Evolutionary conservation across 37 sponge, comb jelly and placozoan genomes (phyloP).

Genomic region (Hexactinellida sp.): DNA sequence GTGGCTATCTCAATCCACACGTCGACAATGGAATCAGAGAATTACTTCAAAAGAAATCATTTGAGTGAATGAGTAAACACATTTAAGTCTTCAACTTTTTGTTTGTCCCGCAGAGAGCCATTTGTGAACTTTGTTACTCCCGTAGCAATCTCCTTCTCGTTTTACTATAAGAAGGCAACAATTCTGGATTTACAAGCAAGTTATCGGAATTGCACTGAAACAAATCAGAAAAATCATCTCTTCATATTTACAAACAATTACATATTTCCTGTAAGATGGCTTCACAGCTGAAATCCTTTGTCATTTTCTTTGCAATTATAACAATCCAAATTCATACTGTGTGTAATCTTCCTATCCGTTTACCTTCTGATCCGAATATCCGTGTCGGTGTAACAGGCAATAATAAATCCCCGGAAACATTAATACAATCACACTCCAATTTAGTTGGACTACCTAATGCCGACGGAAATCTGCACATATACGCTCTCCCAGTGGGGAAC

Average conservation of each 20-base stretch:
- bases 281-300: not conserved
- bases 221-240: not conserved
- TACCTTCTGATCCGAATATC: not conserved
- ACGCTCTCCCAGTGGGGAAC: conserved; percentile 31
- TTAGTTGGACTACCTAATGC: not conserved
- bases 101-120: not conserved
- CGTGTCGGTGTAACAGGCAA: not conserved
- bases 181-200: not conserved
- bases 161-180: not conserved
- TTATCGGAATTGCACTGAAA: not conserved
- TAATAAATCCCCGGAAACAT: not conserved
- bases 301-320: not conserved
- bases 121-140: not conserved
- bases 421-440: not conserved
- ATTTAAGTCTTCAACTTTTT: not conserved
- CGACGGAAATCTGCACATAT: conserved; percentile 18
- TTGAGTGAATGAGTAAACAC: not conserved
- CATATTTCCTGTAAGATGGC: not conserved
- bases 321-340: not conserved
- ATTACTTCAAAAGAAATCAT: no score
- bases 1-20: not conserved
- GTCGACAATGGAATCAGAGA: not conserved
- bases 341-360: not conserved
- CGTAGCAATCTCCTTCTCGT: not conserved
- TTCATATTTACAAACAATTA: not conserved